A percentile compares a stretch with the other conserved stretches of the same genome.
phyloP scores from a whole-genome alignment of 2,113 vertebrate genomes.

The Cacatua alba region DNA sequence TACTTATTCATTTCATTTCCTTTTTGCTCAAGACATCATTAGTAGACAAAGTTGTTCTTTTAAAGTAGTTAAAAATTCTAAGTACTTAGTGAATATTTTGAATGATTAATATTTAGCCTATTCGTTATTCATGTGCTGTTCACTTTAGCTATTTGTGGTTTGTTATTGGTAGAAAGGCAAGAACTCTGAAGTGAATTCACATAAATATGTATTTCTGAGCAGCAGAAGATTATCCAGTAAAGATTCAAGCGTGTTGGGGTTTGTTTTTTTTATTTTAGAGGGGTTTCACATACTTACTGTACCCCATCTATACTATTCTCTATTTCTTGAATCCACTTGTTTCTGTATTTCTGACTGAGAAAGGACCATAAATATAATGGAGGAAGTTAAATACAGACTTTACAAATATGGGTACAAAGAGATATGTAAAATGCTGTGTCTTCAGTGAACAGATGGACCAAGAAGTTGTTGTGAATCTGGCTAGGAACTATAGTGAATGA shows the following conservation, averaged over 20 bases:
- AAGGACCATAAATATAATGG: constrained; percentile 31
- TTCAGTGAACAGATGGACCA: constrained; percentile 69
- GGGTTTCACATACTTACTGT: not conserved
- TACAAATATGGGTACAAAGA: constrained; percentile 57
- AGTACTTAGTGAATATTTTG: constrained; percentile 23
- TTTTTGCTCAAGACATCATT: not conserved
- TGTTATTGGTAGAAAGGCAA: not conserved
- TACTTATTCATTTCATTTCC: not conserved
- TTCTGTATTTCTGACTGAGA: constrained; percentile 12
- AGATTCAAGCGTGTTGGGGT: not conserved
- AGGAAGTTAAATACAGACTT: constrained; percentile 57
- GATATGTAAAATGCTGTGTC: constrained; percentile 65
- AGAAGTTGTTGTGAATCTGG: constrained; percentile 69
- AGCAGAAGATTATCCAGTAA: not conserved
- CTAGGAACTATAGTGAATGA: constrained; percentile 65
- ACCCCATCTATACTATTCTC: not conserved
- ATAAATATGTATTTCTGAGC: constrained; percentile 18
- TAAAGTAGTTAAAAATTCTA: constrained; percentile 34
- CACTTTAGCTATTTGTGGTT: constrained; percentile 15
- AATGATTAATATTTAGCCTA: constrained; percentile 44
- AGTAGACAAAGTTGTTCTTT: constrained; percentile 22
- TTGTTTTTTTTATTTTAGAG: not conserved
- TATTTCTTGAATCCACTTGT: not conserved
- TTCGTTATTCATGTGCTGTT: constrained; percentile 33
- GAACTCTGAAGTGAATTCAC: constrained; percentile 3